These are phyloP conservation scores for Plotosus lineatus DNA, from an alignment of 2,113 vertebrate genomes.

Conservation along the genomic window DNA sequence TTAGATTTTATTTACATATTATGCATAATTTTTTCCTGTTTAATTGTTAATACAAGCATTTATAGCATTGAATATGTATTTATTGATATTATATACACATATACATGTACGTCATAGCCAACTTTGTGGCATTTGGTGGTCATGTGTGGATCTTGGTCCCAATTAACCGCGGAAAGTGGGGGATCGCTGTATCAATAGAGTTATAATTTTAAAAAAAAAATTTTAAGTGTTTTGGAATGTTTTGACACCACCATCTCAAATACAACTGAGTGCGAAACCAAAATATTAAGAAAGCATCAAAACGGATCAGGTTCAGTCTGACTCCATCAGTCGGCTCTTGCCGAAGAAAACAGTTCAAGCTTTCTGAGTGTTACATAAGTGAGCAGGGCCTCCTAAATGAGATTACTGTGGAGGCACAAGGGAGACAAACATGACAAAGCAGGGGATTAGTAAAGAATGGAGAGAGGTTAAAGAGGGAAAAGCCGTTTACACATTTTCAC, in stretches of 20 bases:
- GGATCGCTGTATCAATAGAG: too few relatives aligned
- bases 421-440: conserved; percentile 52
- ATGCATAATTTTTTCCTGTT: too few relatives aligned
- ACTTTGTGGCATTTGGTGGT: too few relatives aligned
- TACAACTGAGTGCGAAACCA: background rate
- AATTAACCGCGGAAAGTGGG: too few relatives aligned
- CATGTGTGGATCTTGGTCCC: too few relatives aligned
- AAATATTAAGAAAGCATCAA: conserved; percentile 33
- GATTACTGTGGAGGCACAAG: conserved; percentile 50
- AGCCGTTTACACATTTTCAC: conserved; percentile 51
- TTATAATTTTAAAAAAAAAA: background rate
- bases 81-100: too few relatives aligned
- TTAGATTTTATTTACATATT: too few relatives aligned
- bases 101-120: too few relatives aligned
- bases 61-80: too few relatives aligned
- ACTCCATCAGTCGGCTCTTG: conserved; percentile 38
- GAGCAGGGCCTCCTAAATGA: conserved; percentile 55
- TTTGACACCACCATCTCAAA: background rate
- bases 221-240: too few relatives aligned
- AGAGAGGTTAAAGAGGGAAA: conserved; percentile 45
- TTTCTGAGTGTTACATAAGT: conserved; percentile 50
- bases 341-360: conserved; percentile 39
- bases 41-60: too few relatives aligned
- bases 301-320: conserved; percentile 37
- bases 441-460: conserved; percentile 51